These are phyloP conservation scores for Eurypyga helias DNA, from an alignment of 2,113 vertebrate genomes.

Conservation along the genomic window DNA sequence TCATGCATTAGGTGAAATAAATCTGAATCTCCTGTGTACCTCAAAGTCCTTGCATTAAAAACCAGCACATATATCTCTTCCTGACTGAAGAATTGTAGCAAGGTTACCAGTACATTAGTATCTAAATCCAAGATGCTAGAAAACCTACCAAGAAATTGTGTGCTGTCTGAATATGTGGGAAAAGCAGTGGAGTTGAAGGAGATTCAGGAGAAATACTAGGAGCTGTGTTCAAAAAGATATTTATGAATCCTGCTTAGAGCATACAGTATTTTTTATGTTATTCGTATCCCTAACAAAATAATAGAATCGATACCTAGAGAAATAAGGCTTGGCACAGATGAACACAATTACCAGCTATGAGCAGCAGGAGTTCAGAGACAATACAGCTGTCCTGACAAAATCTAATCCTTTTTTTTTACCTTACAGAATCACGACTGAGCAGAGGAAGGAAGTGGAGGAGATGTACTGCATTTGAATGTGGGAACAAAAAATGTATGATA, in stretches of 20 bases:
- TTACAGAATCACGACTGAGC: background rate
- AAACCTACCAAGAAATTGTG: background rate
- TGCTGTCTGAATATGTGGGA: background rate
- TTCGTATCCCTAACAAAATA: background rate
- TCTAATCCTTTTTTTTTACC: background rate
- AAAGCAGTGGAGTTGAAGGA: background rate
- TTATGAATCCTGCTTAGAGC: background rate
- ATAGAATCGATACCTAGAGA: rapidly evolving
- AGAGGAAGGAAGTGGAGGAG: background rate
- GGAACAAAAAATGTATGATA: background rate
- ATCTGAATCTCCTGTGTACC: background rate
- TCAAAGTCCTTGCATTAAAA: background rate
- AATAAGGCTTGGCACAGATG: background rate
- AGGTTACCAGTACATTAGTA: background rate
- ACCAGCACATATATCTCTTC: background rate
- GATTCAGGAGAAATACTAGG: background rate
- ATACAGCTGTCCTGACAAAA: background rate
- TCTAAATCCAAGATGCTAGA: background rate
- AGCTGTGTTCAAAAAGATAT: background rate
- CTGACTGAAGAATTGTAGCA: background rate
- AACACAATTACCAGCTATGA: background rate
- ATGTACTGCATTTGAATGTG: background rate
- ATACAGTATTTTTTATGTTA: background rate
- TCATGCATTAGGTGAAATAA: background rate
- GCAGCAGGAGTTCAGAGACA: background rate